phyloP scores from a whole-genome alignment of 2,888 invertebrate genomes.

The Eustalomyia histrio region DNA sequence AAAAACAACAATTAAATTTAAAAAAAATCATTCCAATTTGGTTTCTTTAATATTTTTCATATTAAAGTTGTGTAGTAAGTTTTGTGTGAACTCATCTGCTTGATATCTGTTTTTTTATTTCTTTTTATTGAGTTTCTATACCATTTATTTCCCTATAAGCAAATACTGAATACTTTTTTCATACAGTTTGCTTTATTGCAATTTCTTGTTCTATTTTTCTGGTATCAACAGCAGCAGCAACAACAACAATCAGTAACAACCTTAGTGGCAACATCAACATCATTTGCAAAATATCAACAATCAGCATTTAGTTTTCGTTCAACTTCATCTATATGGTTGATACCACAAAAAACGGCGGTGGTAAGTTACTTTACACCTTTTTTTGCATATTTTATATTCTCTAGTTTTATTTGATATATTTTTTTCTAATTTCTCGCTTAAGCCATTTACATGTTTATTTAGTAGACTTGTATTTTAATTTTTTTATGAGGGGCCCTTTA shows the following conservation, averaged over 20 bases:
- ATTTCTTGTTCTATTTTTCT: constrained; percentile 8
- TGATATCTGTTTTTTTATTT: background rate
- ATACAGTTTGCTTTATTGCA: background rate
- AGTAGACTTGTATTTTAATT: too few species aligned
- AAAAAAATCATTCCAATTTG: background rate
- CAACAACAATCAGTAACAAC: background rate
- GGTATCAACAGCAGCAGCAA: background rate
- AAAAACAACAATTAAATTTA: background rate
- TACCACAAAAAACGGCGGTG: constrained; percentile 55
- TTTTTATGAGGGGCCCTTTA: too few species aligned
- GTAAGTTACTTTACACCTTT: constrained; percentile 35
- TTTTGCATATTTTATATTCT: background rate
- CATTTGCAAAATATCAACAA: constrained; percentile 6
- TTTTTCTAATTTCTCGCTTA: too few species aligned
- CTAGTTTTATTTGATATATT: too few species aligned
- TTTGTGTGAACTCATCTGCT: background rate
- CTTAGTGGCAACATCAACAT: background rate
- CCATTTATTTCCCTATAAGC: background rate
- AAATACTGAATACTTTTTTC: constrained; percentile 14
- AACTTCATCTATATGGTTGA: constrained; percentile 52
- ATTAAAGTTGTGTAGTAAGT: background rate
- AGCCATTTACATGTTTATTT: too few species aligned
- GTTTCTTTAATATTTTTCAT: background rate
- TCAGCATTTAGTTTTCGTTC: constrained; percentile 7
- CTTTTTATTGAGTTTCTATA: background rate